phyloP scores from a whole-genome alignment of 92 coral and sea anemone species.

The Phenganax subtilis region DNA sequence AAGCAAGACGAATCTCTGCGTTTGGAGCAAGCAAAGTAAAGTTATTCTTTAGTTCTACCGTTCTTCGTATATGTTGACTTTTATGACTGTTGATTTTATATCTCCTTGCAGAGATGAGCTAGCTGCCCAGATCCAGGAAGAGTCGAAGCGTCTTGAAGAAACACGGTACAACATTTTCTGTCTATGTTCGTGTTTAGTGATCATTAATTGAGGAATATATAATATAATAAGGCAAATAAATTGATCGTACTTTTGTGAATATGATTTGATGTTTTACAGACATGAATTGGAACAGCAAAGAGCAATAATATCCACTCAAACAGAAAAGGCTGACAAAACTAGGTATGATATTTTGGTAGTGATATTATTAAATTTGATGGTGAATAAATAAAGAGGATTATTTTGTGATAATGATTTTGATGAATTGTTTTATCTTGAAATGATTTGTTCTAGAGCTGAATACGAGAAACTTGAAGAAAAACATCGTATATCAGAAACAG shows the following conservation, averaged over 20 bases:
- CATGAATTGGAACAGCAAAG: slow-evolving; percentile 93
- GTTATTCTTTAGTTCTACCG: neutral
- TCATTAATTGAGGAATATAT: neutral
- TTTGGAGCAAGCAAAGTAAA: slow-evolving; percentile 83
- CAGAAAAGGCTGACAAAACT: slow-evolving; percentile 88
- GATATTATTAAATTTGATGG: neutral
- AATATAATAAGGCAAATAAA: neutral
- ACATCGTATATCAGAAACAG: slow-evolving; percentile 73
- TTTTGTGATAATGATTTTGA: neutral
- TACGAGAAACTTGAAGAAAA: slow-evolving; percentile 66
- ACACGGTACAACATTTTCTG: slow-evolving; percentile 56
- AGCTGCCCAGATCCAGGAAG: slow-evolving; percentile 86
- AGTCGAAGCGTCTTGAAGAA: slow-evolving; percentile 85
- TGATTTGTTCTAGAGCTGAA: slow-evolving; percentile 18
- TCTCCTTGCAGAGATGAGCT: slow-evolving; percentile 68
- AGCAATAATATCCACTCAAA: slow-evolving; percentile 79
- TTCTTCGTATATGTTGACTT: neutral
- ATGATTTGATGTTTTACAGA: slow-evolving; percentile 43
- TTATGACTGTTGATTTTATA: neutral
- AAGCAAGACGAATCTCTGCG: slow-evolving; percentile 77
- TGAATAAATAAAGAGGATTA: slow-evolving; percentile 4
- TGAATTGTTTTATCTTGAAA: slow-evolving; percentile 6
- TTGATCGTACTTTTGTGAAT: neutral
- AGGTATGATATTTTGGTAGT: slow-evolving; percentile 15
- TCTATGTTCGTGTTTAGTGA: neutral